phyloP scores from a whole-genome alignment of 2,888 invertebrate genomes.

The Hirudinaria manillensis region DNA sequence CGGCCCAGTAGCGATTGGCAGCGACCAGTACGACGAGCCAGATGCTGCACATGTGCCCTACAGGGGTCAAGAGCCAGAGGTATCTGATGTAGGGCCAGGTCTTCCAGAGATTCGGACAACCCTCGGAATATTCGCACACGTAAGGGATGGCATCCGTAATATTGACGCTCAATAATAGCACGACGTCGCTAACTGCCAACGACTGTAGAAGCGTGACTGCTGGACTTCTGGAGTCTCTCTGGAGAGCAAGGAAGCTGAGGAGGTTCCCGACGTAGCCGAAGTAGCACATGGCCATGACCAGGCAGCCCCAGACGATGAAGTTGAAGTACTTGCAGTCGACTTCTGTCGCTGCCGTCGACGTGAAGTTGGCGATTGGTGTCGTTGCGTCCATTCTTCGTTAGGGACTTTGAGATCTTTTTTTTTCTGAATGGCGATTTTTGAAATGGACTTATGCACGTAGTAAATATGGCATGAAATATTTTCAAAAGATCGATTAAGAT shows the following conservation, averaged over 20 bases:
- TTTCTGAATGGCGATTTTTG: too few relatives aligned
- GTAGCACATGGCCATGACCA: conserved; percentile 36
- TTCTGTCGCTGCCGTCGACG: neutral
- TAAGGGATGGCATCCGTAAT: conserved; percentile 41
- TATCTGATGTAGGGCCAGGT: conserved; percentile 41
- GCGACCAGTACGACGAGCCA: conserved; percentile 41
- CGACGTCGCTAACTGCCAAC: conserved; percentile 39
- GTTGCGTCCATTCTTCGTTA: neutral
- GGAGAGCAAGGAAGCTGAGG: conserved; percentile 39
- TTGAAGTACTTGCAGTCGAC: conserved; percentile 38
- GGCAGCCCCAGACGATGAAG: conserved; percentile 40
- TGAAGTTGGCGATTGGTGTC: neutral
- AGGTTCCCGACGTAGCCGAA: conserved; percentile 40
- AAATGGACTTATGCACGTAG: too few relatives aligned
- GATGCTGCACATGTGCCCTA: conserved; percentile 41
- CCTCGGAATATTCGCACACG: conserved; percentile 38
- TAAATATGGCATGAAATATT: too few relatives aligned
- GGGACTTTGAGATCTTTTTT: too few relatives aligned
- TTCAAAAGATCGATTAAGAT: too few relatives aligned
- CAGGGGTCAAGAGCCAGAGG: conserved; percentile 40
- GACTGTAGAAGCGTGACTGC: conserved; percentile 39
- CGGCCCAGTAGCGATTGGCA: conserved; percentile 41
- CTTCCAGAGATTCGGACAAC: conserved; percentile 38
- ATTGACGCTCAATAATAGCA: conserved; percentile 40
- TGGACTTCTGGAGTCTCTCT: conserved; percentile 37